Percentiles rank a stretch among this genome's conserved stretches.
These are phyloP conservation scores for Phasia obesa DNA, from an alignment of 2,888 invertebrate species.

Conservation along the genomic window DNA sequence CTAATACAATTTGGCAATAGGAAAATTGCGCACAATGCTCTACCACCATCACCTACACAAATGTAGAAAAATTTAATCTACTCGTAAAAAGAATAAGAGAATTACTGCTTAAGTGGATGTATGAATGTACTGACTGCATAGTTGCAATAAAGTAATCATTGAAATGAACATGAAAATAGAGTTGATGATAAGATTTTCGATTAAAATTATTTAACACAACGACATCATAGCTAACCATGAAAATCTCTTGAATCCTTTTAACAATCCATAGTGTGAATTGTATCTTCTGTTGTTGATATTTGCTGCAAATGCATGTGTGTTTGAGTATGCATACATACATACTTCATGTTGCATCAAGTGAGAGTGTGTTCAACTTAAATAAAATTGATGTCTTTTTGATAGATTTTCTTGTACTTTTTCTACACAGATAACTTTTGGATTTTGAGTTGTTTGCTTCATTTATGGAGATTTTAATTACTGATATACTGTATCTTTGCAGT, in stretches of 20 bases:
- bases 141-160: slow-evolving; percentile 56
- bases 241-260: slow-evolving; percentile 50
- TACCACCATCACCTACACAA: too few relatives aligned
- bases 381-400: slow-evolving; percentile 57
- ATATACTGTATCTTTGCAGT: slow-evolving; percentile 46
- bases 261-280: slow-evolving; percentile 29
- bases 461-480: slow-evolving; percentile 58
- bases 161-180: slow-evolving; percentile 60
- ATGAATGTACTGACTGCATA: slow-evolving; percentile 5
- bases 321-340: neutral
- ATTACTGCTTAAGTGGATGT: neutral
- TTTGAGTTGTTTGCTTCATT: slow-evolving; percentile 49
- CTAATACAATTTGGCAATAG: slow-evolving; percentile 53
- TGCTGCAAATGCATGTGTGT: slow-evolving; percentile 5
- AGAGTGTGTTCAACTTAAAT: slow-evolving; percentile 11
- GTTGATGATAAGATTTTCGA: slow-evolving; percentile 64
- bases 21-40: slow-evolving; percentile 25
- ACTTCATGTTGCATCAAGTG: neutral
- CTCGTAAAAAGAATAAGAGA: slow-evolving; percentile 3
- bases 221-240: slow-evolving; percentile 49
- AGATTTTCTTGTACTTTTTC: slow-evolving; percentile 57
- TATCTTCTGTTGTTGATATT: neutral
- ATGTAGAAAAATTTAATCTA: slow-evolving; percentile 6
- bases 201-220: slow-evolving; percentile 53
- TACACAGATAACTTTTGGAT: slow-evolving; percentile 53